Evolutionary conservation across 2,888 invertebrate species (phyloP).

Genomic region (Orthosia incerta): DNA sequence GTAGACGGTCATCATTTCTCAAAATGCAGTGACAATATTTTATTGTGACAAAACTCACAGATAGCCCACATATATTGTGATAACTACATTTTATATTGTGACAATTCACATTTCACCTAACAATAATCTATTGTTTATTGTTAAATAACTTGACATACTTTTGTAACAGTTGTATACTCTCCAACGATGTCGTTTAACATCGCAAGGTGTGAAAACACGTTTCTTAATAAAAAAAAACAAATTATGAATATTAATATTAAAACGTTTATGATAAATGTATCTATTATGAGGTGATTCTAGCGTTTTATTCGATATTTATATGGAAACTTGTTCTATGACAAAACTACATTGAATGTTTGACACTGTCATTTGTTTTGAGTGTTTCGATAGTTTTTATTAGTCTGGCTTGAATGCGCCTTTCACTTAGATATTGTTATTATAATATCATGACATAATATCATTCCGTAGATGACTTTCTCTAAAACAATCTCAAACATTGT

Average conservation of each 20-base stretch:
- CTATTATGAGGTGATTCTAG: slow-evolving; percentile 33
- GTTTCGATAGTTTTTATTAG: slow-evolving; percentile 4
- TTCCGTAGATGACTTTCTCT: neutral
- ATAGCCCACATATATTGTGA: neutral
- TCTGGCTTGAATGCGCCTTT: slow-evolving; percentile 9
- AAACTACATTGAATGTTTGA: slow-evolving; percentile 5
- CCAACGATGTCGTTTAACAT: neutral
- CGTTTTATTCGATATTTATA: slow-evolving; percentile 24
- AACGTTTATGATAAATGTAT: slow-evolving; percentile 36
- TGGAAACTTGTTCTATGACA: slow-evolving; percentile 29
- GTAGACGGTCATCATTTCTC: no score
- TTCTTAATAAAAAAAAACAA: slow-evolving; percentile 40
- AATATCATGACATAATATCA: neutral
- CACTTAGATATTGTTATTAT: neutral
- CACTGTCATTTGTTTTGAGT: slow-evolving; percentile 27
- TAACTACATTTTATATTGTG: slow-evolving; percentile 4
- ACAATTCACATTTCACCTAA: slow-evolving; percentile 9
- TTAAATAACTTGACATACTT: slow-evolving; percentile 30
- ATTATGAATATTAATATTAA: slow-evolving; percentile 37
- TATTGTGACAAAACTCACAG: neutral
- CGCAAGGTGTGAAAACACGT: slow-evolving; percentile 43
- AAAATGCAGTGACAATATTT: neutral
- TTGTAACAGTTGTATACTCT: slow-evolving; percentile 1
- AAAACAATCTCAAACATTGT: neutral
- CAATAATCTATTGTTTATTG: slow-evolving; percentile 26